Base-by-base conservation (phyloP, 2,888 invertebrate genomes). In the Caenorhabditis drosophilae region DNA sequence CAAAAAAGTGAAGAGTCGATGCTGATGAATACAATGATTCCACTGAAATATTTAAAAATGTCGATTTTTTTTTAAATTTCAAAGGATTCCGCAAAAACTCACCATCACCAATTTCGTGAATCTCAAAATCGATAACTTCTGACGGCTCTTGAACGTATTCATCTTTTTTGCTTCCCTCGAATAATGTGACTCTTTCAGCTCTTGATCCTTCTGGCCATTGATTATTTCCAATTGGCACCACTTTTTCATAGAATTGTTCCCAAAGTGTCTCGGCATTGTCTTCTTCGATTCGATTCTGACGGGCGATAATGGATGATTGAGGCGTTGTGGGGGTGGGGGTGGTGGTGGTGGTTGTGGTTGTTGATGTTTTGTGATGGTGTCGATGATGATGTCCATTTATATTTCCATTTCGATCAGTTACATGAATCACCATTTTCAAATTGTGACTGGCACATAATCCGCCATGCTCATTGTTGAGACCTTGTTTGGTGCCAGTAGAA, bases 391-490 rank as follows among this genome's bases (percentile, higher is more conserved):
- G 64, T 22, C 64, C 66, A 12, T 34, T 38, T 50, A 67, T 72
- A 38, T 73, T 69, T 56, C 73, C 73, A 52, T 73, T 70, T 22
- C 48, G 52, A 42, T 64, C 64, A 16, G 70, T 69, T 7, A 75
- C 64, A 38, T 75, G 73, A 35, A 75, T 63, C 15, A 73, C 69
- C 75, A 75, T 75, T 58, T 75, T 75, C 23, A 75, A 48, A 38
- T 71, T 73, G 46, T 73, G 73, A 22, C 71, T 73, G 9, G 75
- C 73, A 36, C 75, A 75, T 7, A 75, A 52, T 27, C 75, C 75
- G 0, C 75, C 75, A 35, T 56, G 47, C 40, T 60, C 51, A 36
- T 75, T 75, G 46, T 71, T 55, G 20, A 75, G 54, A 16, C 75
- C 75, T 9, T 54, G 42, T 25, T 50, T 40, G 9, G 64, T 54